A percentile compares a stretch with the other conserved stretches of the same genome.
These are phyloP conservation scores for Argya squamiceps DNA, from an alignment of 2,797 vertebrate genomes.

Conservation along the genomic window DNA sequence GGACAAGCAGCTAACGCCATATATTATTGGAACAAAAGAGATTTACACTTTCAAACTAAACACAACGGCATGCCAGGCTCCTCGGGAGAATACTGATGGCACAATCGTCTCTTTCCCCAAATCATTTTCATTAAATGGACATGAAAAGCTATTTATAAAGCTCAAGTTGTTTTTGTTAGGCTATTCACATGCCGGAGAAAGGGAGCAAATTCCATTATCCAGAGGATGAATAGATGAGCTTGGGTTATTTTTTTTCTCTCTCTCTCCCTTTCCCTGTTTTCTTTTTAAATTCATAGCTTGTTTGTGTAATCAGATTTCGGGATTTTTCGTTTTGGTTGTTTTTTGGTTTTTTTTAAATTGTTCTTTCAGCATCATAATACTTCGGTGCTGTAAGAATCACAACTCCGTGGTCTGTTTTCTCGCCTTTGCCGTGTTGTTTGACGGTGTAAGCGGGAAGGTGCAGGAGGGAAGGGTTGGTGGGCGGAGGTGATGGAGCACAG, in stretches of 20 bases:
- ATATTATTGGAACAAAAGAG: constrained; percentile 97
- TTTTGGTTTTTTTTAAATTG: background rate
- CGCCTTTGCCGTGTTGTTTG: background rate
- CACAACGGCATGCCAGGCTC: constrained; percentile 91
- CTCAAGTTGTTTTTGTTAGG: constrained; percentile 91
- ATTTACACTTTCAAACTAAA: constrained; percentile 99
- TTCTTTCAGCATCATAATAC: background rate
- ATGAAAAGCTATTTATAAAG: constrained; percentile 94
- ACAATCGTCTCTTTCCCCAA: constrained; percentile 81
- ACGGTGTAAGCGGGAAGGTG: background rate
- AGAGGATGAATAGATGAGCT: constrained; percentile 80
- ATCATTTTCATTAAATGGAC: constrained; percentile 98
- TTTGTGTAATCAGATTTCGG: constrained; percentile 52
- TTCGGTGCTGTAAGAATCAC: background rate
- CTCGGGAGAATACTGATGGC: constrained; percentile 90
- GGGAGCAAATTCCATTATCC: constrained; percentile 89
- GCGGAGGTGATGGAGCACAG: too few species aligned
- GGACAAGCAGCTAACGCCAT: constrained; percentile 97
- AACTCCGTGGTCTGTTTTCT: background rate
- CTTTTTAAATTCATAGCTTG: constrained; percentile 54
- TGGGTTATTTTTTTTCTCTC: constrained; percentile 32
- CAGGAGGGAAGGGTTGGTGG: background rate
- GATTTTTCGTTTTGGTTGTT: too few species aligned
- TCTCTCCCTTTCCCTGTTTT: constrained; percentile 15
- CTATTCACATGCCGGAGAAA: constrained; percentile 87